These are phyloP conservation scores for Linepithema humile DNA, from an alignment of 1,140 invertebrate genomes.

Conservation along the genomic window DNA sequence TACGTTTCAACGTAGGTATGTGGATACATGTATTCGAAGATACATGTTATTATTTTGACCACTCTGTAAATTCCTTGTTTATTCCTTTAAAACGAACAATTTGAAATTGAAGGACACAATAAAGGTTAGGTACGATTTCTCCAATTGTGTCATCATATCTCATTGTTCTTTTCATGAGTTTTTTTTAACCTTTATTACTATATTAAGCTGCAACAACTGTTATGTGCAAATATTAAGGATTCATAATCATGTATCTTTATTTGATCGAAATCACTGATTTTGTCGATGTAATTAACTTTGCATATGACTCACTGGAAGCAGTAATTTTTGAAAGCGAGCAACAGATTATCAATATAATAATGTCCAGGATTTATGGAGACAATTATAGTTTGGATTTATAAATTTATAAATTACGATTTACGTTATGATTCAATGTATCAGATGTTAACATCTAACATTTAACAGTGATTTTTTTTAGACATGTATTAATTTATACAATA, in stretches of 20 bases:
- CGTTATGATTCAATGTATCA: background rate
- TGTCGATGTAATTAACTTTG: too few relatives aligned
- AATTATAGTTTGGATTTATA: background rate
- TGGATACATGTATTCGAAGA: background rate
- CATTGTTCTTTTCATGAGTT: background rate
- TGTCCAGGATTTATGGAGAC: background rate
- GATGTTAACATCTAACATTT: background rate
- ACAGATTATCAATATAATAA: background rate
- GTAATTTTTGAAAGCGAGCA: background rate
- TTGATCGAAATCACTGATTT: background rate
- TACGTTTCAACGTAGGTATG: conserved; percentile 62
- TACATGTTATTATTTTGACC: conserved; percentile 24
- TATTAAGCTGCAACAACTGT: background rate
- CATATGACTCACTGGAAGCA: too few relatives aligned
- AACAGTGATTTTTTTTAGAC: background rate
- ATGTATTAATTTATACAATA: background rate
- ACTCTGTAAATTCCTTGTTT: too few relatives aligned
- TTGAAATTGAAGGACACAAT: background rate
- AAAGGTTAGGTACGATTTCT: conserved; percentile 39
- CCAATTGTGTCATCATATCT: conserved; percentile 23
- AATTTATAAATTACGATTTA: background rate
- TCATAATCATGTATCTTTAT: background rate
- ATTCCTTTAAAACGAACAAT: background rate
- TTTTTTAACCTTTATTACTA: background rate
- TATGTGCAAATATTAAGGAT: background rate